Conservation (phyloP, 2,797 vertebrate species). For the Onychomys arenicola region DNA sequence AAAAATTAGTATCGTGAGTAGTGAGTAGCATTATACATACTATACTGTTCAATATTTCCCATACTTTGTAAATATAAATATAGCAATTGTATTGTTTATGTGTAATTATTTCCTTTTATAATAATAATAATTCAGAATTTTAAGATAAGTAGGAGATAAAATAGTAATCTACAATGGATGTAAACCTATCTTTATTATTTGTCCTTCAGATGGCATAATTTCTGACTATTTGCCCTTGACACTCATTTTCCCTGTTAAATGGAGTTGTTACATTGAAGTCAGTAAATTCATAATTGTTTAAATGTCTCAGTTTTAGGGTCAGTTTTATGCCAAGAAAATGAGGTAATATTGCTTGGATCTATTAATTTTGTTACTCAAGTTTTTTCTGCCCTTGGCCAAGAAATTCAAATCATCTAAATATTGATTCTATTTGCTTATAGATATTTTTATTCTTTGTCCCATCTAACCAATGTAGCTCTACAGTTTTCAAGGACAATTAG, state of each 20-base stretch:
- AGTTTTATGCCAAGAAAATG: conserved; percentile 63
- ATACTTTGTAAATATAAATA: background rate
- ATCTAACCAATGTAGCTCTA: background rate
- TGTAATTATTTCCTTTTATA: background rate
- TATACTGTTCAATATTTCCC: background rate
- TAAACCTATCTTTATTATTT: background rate
- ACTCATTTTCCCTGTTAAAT: background rate
- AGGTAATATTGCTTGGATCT: conserved; percentile 58
- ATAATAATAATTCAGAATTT: background rate
- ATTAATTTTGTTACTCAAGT: conserved; percentile 40
- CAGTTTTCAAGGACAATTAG: conserved; percentile 24
- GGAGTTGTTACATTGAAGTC: background rate
- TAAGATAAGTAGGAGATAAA: background rate
- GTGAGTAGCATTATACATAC: background rate
- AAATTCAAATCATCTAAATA: conserved; percentile 42
- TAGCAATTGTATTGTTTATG: background rate
- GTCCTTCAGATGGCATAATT: background rate
- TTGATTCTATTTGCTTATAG: background rate
- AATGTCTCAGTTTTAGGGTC: background rate
- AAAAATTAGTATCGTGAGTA: background rate
- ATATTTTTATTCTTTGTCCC: background rate
- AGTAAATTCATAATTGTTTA: conserved; percentile 56
- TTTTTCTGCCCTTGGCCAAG: background rate
- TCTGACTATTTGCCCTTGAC: conserved; percentile 9
- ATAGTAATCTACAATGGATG: background rate